Base-by-base conservation (phyloP, 2,888 invertebrate genomes). In the Eueremaeus valkanovi region DNA sequence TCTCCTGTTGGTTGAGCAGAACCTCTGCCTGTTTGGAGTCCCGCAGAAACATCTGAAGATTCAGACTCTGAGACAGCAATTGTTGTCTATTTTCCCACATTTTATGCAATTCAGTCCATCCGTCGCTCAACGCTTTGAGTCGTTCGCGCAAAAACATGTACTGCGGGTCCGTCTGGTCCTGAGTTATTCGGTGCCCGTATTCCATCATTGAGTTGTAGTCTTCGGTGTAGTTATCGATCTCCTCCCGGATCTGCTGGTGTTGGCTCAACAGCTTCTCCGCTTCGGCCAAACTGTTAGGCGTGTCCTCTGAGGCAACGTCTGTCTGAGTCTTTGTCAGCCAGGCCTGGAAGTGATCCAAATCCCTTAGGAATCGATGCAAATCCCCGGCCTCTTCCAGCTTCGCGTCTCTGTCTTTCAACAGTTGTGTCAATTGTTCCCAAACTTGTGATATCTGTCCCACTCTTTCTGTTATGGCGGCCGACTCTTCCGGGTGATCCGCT, bases 41-140 rank as follows among this genome's bases (percentile, higher is more conserved):
- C 3, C 98, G 89, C 85, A 97, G 90, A 86, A 98, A 90, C 84
- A 98, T 89, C 84, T 96, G 95, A 81, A 94, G 88, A 84, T 97
- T 96, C 80, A 99, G 88, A 80, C 93, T 94, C 86, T 98, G 96
- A 0, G 95, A 92, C 29, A 99, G 86, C 80, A 97, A 86, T 81
- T 94, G 92, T 83, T 99, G 97, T 42, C 98, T 86, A 86, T 97
- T 98, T 84, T 95, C 97, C 98, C 99, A 99, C 99, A 99, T 99
- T 86, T 98, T 95, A 82, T 97, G 93, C 77, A 99, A 86, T 83
- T 99, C 99, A 79, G 95, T 94, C 99, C 99, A 99, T 76, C 99
- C 99, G 85, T 97, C 96, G 84, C 97, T 94, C 74, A 99, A 86
- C 0, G 98, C 99, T 87, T 95, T 97, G 80, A 99, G 87, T 66